Base-by-base conservation (phyloP, 2,888 invertebrate species). In the Tanypteryx hageni region DNA sequence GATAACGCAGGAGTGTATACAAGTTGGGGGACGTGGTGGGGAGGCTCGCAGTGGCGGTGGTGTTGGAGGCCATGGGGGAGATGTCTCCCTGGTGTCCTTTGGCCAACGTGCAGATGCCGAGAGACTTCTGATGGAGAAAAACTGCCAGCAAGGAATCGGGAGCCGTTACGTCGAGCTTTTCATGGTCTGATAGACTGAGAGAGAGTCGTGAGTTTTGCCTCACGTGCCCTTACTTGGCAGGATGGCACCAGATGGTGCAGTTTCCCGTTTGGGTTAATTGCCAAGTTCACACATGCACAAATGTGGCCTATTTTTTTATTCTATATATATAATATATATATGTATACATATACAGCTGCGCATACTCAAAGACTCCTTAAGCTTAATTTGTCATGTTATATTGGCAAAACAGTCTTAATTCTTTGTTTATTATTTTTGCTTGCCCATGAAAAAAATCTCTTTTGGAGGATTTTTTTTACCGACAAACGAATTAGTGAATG, bases 141-240 rank as follows among this genome's bases (percentile, higher is more conserved):
- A 95, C 93, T 94, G 95, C 64, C 95, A 95, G 93, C 64, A 86
- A 86, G 94, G 95, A 92, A 94, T 95, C 85, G 95, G 95, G 76
- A 95, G 95, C 93, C 94, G 95, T 89, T 94, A 95, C 93, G 94
- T 95, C 11, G 95, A 96, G 93, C 94, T 96, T 64, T 95, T 95
- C 93, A 94, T 95, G 94, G 94, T 93, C 91, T 93, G 85, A 93
- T 44, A 44, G 89, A 89, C 89, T 89, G n/a, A 61, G 44, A 89
- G 18, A 64, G n/a, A n/a, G 44, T 89, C 57, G 56, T 83, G 83
- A 56, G n/a, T 44, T 83, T 44, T 44, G 44, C 44, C 44, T 44
- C 44, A 44, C 44, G 44, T 44, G 44, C 44, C 44, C 44, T 44
- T 44, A 44, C 44, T 44, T 44, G 44, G 44, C 44, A 44, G 44